phyloP scores from a whole-genome alignment of 2,113 vertebrate genomes.

The Atrichornis clamosus region DNA sequence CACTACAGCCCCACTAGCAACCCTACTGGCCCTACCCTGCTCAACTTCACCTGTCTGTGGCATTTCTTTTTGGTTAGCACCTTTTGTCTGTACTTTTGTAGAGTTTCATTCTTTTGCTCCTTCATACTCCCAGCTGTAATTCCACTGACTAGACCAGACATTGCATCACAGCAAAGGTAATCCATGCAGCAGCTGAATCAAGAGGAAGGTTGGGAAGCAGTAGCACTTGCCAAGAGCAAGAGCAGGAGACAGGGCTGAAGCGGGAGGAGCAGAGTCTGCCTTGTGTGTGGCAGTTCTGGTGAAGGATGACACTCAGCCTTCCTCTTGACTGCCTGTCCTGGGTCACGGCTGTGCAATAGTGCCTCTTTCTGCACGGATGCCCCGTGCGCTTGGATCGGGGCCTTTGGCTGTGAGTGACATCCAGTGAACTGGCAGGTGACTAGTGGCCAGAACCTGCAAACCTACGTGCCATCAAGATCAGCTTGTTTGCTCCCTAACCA shows the following conservation, averaged over 20 bases:
- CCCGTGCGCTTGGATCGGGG: too few relatives aligned
- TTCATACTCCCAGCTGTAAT: neutral
- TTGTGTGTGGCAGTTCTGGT: neutral
- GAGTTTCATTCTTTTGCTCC: neutral
- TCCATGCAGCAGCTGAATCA: neutral
- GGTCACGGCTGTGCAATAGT: rapidly evolving
- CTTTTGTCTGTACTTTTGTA: neutral
- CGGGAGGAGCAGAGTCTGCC: neutral
- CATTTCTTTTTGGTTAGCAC: neutral
- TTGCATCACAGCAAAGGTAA: neutral
- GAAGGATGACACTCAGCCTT: neutral
- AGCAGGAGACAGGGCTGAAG: neutral
- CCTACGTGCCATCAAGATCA: rapidly evolving
- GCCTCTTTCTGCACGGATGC: rapidly evolving
- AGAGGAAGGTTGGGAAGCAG: neutral
- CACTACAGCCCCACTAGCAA: neutral
- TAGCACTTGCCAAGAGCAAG: neutral
- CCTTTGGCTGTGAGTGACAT: neutral
- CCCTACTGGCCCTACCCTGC: neutral
- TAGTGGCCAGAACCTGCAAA: neutral
- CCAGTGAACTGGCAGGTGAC: neutral
- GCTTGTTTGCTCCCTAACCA: neutral
- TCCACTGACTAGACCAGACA: neutral
- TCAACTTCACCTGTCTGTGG: neutral
- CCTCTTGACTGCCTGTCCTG: neutral